Conservation (phyloP, 2,113 vertebrate species). For the Eleginops maclovinus region DNA sequence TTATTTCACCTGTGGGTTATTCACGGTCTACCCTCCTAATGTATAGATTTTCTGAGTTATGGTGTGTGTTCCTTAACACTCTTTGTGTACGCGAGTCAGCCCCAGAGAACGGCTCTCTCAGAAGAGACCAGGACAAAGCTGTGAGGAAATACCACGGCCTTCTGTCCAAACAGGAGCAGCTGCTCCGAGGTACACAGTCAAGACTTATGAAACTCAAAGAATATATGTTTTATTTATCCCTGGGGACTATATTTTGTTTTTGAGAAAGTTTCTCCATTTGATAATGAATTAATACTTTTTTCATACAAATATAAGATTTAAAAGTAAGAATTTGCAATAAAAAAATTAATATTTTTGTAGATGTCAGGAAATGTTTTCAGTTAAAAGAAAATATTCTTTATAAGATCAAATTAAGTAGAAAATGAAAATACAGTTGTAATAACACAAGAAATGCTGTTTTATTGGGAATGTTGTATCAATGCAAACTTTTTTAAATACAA, state of each 20-base stretch:
- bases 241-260: no score
- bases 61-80: conserved; percentile 83
- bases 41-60: neutral
- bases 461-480: neutral
- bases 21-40: no score
- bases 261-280: no score
- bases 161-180: conserved; percentile 94
- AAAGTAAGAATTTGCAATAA: no score
- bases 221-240: neutral
- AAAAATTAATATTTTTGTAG: no score
- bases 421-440: neutral
- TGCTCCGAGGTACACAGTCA: conserved; percentile 80
- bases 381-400: no score
- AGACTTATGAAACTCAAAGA: neutral
- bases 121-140: conserved; percentile 95
- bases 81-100: conserved; percentile 89
- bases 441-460: neutral
- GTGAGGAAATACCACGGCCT: conserved; percentile 94
- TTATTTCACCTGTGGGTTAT: no score
- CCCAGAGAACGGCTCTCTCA: conserved; percentile 91
- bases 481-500: neutral
- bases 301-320: no score
- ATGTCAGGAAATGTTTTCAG: no score
- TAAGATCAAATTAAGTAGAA: no score
- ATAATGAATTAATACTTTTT: no score